phyloP scores from a whole-genome alignment of 2,888 invertebrate genomes.

The Melipona beecheii region DNA sequence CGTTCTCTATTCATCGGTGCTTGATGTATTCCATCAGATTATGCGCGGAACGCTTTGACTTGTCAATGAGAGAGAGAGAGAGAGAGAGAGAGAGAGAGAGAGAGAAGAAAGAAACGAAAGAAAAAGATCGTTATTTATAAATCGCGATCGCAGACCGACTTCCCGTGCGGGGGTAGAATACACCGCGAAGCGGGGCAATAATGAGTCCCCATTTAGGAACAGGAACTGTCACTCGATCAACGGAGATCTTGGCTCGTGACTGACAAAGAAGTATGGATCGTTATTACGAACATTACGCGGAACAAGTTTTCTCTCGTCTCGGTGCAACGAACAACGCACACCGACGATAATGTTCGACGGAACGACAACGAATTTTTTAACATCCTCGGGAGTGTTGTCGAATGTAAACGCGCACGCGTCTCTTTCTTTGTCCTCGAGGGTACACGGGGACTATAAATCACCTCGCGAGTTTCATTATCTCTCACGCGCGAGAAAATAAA shows the following conservation, averaged over 20 bases:
- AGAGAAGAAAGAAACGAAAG: background rate
- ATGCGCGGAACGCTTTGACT: constrained; percentile 22
- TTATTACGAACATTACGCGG: constrained; percentile 23
- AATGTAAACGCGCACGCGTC: background rate
- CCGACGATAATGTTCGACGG: background rate
- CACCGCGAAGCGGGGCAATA: constrained; percentile 32
- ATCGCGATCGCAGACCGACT: constrained; percentile 14
- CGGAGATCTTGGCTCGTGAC: constrained; percentile 30
- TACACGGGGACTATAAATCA: background rate
- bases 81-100: no score
- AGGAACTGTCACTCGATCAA: constrained; percentile 36
- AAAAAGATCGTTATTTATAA: constrained; percentile 23
- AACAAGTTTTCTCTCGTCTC: constrained; percentile 29
- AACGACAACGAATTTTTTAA: constrained; percentile 4
- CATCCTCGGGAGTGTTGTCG: background rate
- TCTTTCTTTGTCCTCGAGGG: background rate
- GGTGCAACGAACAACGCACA: background rate
- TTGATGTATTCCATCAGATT: constrained; percentile 31
- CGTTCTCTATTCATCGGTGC: constrained; percentile 36
- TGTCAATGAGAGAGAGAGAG: background rate
- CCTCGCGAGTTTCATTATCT: background rate
- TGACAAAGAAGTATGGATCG: constrained; percentile 32
- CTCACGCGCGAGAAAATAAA: background rate
- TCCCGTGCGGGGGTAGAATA: constrained; percentile 25
- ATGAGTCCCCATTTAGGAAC: constrained; percentile 45